A percentile compares a stretch with the other conserved stretches of the same genome.
Conservation (phyloP, 2,888 invertebrate species). For the Caenorhabditis imperialis region DNA sequence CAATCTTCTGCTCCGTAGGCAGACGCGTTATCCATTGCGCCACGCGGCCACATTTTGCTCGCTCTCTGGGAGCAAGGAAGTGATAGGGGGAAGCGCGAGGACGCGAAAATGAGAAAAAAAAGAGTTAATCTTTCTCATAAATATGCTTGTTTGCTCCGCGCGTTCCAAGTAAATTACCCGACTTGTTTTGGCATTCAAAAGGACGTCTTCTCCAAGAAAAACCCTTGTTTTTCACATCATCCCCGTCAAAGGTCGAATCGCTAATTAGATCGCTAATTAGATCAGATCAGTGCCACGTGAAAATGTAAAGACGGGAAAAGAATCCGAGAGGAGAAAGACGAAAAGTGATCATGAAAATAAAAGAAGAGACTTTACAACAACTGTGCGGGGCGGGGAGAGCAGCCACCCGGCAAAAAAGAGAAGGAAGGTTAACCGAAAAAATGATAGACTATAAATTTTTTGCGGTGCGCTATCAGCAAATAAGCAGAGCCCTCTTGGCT, state of each 20-base stretch:
- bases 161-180: no score
- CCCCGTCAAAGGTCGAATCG: no score
- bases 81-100: background rate
- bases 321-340: conserved; percentile 5
- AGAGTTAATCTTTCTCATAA: conserved; percentile 4
- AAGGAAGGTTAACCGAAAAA: no score
- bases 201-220: no score
- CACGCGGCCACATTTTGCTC: conserved; percentile 60
- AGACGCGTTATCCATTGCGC: conserved; percentile 78
- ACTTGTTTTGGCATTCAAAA: no score
- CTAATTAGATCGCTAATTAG: background rate
- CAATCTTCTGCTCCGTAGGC: conserved; percentile 79
- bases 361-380: conserved; percentile 40
- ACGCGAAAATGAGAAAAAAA: conserved; percentile 3
- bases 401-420: no score
- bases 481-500: no score
- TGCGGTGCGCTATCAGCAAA: no score
- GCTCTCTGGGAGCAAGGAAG: no score
- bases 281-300: conserved; percentile 26
- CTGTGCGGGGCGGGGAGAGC: background rate
- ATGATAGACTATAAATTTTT: no score
- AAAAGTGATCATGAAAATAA: conserved; percentile 33
- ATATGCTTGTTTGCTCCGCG: no score
- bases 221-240: no score
- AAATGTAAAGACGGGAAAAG: background rate